Conservation (phyloP, 2,113 vertebrate species). For the Platycercus adscitus region DNA sequence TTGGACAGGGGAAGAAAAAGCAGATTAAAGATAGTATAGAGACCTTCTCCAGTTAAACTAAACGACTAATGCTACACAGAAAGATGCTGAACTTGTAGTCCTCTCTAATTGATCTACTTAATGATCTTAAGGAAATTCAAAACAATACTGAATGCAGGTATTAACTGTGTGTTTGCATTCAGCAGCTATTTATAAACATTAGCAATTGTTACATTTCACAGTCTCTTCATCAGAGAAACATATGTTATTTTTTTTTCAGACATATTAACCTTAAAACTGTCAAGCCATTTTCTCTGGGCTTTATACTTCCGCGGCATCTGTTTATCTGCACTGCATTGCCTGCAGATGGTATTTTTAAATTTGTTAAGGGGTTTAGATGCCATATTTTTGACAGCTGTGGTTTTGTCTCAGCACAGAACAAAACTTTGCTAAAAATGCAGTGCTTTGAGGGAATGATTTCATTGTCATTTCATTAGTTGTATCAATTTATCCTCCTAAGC, state of each 20-base stretch:
- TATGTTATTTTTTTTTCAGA: conserved; percentile 64
- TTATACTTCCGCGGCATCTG: conserved; percentile 71
- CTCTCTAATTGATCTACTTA: conserved; percentile 95
- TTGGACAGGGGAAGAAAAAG: conserved; percentile 70
- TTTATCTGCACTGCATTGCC: conserved; percentile 52
- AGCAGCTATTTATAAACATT: conserved; percentile 90
- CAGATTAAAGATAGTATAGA: conserved; percentile 91
- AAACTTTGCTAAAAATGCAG: conserved; percentile 54
- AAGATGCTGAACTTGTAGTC: conserved; percentile 98
- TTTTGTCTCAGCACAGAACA: conserved; percentile 51
- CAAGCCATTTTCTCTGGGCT: conserved; percentile 62
- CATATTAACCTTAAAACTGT: conserved; percentile 62
- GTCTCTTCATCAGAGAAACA: conserved; percentile 60
- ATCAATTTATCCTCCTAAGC: neutral
- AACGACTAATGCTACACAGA: conserved; percentile 88
- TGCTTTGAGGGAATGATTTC: conserved; percentile 39
- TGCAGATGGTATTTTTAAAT: conserved; percentile 72
- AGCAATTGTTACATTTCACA: conserved; percentile 59
- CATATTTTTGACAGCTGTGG: conserved; percentile 74
- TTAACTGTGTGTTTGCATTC: conserved; percentile 88
- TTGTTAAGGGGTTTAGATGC: conserved; percentile 43
- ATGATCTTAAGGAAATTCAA: conserved; percentile 85
- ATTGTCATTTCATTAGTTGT: conserved; percentile 26
- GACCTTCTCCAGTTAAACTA: conserved; percentile 85
- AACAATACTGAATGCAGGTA: conserved; percentile 85